These are phyloP conservation scores for Drosophila bifasciata DNA, from an alignment of 1,140 invertebrate species.

Conservation along the genomic window DNA sequence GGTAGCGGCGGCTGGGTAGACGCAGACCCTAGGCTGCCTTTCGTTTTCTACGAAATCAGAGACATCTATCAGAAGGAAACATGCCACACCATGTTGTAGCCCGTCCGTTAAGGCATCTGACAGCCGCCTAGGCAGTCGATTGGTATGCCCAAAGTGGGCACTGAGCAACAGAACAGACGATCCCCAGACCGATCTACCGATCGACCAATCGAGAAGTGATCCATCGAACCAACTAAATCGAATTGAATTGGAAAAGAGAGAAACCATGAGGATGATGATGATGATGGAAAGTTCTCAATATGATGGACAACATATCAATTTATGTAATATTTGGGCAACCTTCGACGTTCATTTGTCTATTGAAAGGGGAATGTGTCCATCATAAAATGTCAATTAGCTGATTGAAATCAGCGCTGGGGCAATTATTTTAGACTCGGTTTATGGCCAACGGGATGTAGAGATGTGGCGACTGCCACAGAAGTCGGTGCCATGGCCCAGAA, in stretches of 20 bases:
- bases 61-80: conserved; percentile 66
- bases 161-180: conserved; percentile 2
- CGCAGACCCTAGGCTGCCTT: conserved; percentile 39
- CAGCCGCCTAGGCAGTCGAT: conserved; percentile 69
- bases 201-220: conserved; percentile 9
- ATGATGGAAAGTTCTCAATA: conserved; percentile 17
- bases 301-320: conserved; percentile 50
- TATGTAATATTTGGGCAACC: conserved; percentile 33
- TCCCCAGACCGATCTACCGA: conserved; percentile 3
- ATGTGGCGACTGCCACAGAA: no score
- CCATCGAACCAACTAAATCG: conserved; percentile 24
- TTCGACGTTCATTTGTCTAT: conserved; percentile 46
- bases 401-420: conserved; percentile 67
- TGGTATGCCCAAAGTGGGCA: conserved; percentile 73
- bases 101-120: conserved; percentile 75
- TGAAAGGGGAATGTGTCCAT: conserved; percentile 48
- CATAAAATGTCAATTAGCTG: conserved; percentile 81
- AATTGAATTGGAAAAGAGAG: conserved; percentile 23
- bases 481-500: conserved; percentile 31
- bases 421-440: conserved; percentile 69
- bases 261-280: conserved; percentile 9
- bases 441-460: conserved; percentile 63
- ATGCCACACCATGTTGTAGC: conserved; percentile 61
- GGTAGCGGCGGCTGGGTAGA: background rate
- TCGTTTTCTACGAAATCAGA: conserved; percentile 75